phyloP scores from a whole-genome alignment of 2,888 invertebrate species.

The Belgica antarctica region DNA sequence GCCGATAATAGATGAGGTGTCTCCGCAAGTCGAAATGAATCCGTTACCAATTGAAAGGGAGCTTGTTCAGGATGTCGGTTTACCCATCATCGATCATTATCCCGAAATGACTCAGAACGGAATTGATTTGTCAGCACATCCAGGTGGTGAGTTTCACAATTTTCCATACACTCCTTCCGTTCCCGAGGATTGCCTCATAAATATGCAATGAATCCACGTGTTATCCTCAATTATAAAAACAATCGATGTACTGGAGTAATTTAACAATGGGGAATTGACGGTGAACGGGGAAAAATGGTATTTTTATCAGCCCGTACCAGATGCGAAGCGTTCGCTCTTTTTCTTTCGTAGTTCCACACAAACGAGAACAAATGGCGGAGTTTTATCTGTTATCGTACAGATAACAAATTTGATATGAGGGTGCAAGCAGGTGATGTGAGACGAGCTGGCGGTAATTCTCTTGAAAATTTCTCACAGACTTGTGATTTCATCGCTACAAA shows the following conservation, averaged over 20 bases:
- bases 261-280: background rate
- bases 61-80: conserved; percentile 36
- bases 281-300: background rate
- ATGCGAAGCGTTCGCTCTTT: background rate
- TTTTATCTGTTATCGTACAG: background rate
- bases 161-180: background rate
- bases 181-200: background rate
- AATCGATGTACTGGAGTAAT: background rate
- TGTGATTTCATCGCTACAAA: background rate
- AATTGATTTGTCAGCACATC: conserved; percentile 35
- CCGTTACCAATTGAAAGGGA: no score
- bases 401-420: background rate
- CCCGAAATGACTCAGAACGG: conserved; percentile 30
- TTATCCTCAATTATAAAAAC: background rate
- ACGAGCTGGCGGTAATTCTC: background rate
- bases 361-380: no score
- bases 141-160: conserved; percentile 30
- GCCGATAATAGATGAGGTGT: conserved; percentile 19
- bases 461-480: background rate
- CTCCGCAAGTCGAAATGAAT: conserved; percentile 26
- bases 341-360: background rate
- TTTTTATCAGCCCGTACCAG: conserved; percentile 11
- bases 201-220: background rate
- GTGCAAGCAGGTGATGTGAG: background rate
- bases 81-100: conserved; percentile 32